Percentiles rank a stretch among this genome's conserved stretches.
Evolutionary conservation across 2,888 invertebrate genomes (phyloP).

Genomic region (Troides aeacus): DNA sequence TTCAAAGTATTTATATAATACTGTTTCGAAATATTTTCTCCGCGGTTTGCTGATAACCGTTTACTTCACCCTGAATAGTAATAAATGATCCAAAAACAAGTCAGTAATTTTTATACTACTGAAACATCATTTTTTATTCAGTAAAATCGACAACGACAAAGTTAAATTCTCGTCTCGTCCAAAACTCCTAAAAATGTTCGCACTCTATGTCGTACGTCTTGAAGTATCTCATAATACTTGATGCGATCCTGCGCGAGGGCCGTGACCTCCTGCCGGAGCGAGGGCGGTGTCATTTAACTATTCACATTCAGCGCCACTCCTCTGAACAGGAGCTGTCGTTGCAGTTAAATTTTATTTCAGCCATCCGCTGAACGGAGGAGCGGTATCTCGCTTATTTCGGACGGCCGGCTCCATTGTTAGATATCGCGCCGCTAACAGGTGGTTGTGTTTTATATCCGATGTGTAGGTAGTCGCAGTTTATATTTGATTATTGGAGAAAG

Average conservation of each 20-base stretch:
- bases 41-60: no score
- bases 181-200: not conserved
- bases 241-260: constrained; percentile 1
- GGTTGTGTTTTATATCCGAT: no score
- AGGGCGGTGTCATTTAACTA: constrained; percentile 19
- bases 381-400: no score
- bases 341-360: constrained; percentile 5
- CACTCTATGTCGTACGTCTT: constrained; percentile 5
- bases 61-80: not conserved
- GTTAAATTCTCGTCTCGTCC: not conserved
- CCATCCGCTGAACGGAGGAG: not conserved
- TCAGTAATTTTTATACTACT: not conserved
- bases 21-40: no score
- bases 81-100: not conserved
- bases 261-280: constrained; percentile 5
- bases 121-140: not conserved
- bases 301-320: constrained; percentile 6
- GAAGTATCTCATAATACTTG: constrained; percentile 23
- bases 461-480: no score
- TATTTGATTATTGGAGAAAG: no score
- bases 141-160: not conserved
- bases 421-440: no score
- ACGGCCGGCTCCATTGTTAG: no score
- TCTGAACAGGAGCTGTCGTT: constrained; percentile 8
- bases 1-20: no score